Percentiles rank a stretch among this genome's conserved stretches.
Evolutionary conservation across 1,140 invertebrate genomes (phyloP).

Genomic region (Colletes gigas): DNA sequence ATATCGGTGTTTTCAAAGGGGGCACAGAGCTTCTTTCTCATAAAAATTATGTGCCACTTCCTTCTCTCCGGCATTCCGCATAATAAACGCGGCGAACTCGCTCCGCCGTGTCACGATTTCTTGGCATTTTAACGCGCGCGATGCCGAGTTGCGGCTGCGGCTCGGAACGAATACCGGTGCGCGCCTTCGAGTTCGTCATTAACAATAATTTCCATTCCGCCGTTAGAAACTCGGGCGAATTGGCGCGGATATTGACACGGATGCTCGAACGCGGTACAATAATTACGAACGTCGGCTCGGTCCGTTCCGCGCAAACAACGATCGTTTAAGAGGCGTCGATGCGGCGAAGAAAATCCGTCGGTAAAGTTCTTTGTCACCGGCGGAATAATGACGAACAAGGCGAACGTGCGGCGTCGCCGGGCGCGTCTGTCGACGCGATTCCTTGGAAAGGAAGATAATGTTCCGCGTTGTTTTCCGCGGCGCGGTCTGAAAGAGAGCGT

Average conservation of each 20-base stretch:
- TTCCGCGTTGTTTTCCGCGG: conserved; percentile 38
- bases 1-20: too few species aligned
- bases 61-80: not conserved
- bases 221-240: conserved; percentile 18
- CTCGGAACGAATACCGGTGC: conserved; percentile 14
- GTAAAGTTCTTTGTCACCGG: conserved; percentile 35
- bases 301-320: conserved; percentile 12
- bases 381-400: conserved; percentile 47
- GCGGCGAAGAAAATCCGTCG: conserved; percentile 29
- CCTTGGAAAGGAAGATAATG: conserved; percentile 33
- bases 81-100: conserved; percentile 10
- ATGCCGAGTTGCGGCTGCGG: not conserved
- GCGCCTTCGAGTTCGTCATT: conserved; percentile 9
- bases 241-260: not conserved
- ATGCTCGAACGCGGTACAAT: not conserved
- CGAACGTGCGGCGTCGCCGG: conserved; percentile 32
- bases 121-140: not conserved
- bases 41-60: conserved; percentile 17
- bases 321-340: not conserved
- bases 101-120: conserved; percentile 19
- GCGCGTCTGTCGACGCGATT: conserved; percentile 40
- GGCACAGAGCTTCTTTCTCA: not conserved
- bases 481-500: conserved; percentile 6
- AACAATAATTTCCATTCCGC: conserved; percentile 38
- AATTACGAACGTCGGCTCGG: conserved; percentile 19